A percentile compares a stretch with the other conserved stretches of the same genome.
phyloP scores from a whole-genome alignment of 1,140 invertebrate species.

The Ridgeia piscesae region DNA sequence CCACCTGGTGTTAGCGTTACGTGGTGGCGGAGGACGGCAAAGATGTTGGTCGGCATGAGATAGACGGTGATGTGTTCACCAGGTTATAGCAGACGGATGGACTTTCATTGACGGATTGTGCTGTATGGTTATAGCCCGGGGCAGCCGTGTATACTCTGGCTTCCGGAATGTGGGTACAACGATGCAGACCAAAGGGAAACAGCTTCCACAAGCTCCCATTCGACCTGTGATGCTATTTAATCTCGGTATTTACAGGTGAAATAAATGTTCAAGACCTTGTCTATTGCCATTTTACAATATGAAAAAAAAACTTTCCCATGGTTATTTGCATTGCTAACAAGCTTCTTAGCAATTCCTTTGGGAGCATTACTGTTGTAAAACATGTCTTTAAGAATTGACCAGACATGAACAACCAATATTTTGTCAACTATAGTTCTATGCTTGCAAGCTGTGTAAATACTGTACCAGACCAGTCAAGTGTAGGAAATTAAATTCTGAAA shows the following conservation, averaged over 20 bases:
- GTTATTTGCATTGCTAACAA: background rate
- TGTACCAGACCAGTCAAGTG: background rate
- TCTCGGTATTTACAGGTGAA: background rate
- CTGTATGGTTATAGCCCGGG: background rate
- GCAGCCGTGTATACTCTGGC: background rate
- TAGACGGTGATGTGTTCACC: background rate
- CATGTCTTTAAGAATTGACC: background rate
- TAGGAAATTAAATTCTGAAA: no score
- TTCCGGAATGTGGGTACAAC: background rate
- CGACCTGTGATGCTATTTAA: background rate
- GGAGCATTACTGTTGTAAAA: background rate
- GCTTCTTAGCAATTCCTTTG: background rate
- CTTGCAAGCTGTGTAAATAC: background rate
- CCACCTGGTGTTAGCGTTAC: constrained; percentile 94
- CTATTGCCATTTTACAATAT: background rate
- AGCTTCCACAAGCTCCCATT: background rate
- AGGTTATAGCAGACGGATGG: background rate
- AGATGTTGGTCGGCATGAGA: background rate
- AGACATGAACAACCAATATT: background rate
- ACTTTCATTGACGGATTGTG: background rate
- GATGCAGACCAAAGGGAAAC: background rate
- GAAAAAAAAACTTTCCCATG: background rate
- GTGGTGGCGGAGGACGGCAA: constrained; percentile 62
- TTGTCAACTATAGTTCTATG: background rate
- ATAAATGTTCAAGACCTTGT: background rate